These are phyloP conservation scores for Mythimna loreyi DNA, from an alignment of 2,888 invertebrate species.

Conservation along the genomic window DNA sequence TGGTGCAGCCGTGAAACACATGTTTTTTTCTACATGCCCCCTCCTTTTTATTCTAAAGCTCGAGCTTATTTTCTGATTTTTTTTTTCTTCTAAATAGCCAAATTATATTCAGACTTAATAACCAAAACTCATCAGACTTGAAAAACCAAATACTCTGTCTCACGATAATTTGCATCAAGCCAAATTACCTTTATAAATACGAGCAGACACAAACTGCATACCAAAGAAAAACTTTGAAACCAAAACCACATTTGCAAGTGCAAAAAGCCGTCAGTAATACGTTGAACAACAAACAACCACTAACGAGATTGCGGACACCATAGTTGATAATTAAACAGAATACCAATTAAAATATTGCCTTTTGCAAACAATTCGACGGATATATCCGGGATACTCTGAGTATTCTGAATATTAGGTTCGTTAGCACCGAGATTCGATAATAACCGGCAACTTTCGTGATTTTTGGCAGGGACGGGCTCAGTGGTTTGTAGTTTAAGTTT, in stretches of 20 bases:
- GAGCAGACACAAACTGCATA: not conserved
- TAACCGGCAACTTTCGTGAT: slow-evolving; percentile 60
- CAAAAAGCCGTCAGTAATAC: slow-evolving; percentile 46
- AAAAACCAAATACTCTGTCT: not conserved
- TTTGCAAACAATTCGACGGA: slow-evolving; percentile 71
- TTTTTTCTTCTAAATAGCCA: too few species aligned
- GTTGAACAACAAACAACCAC: slow-evolving; percentile 62
- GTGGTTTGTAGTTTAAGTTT: slow-evolving; percentile 10
- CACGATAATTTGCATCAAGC: not conserved
- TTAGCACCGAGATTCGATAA: slow-evolving; percentile 67
- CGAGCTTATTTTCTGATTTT: too few species aligned
- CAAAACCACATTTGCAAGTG: slow-evolving; percentile 31
- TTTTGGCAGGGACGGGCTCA: slow-evolving; percentile 47
- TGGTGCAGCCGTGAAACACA: too few species aligned
- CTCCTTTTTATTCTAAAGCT: too few species aligned
- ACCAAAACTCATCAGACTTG: not conserved
- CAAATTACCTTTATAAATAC: not conserved
- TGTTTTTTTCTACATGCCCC: too few species aligned
- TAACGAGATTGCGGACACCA: slow-evolving; percentile 63
- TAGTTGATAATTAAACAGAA: slow-evolving; percentile 64
- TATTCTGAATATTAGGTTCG: slow-evolving; percentile 72
- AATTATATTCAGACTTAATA: not conserved
- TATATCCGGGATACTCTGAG: slow-evolving; percentile 58
- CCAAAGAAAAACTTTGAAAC: slow-evolving; percentile 1
- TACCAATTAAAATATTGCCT: slow-evolving; percentile 79